Percentiles rank a stretch among this genome's conserved stretches.
Evolutionary conservation across 2,113 vertebrate species (phyloP).

Genomic region (Microcebus jonahi): DNA sequence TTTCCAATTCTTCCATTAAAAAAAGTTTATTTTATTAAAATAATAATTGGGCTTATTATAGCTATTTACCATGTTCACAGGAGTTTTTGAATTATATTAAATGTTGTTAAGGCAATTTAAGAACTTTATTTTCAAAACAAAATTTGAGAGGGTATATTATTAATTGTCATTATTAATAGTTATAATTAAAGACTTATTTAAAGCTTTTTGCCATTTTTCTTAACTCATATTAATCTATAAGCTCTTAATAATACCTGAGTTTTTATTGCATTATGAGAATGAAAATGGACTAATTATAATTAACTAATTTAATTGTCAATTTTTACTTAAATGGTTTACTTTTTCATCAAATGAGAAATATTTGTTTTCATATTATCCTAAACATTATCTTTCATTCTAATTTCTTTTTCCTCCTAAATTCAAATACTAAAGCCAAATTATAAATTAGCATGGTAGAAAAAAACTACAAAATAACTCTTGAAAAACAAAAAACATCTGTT

Average conservation of each 20-base stretch:
- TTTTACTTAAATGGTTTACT: conserved; percentile 12
- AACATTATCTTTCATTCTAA: not conserved
- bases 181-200: conserved; percentile 49
- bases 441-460: not conserved
- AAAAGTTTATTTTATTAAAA: conserved; percentile 54
- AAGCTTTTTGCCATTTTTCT: not conserved
- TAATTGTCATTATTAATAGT: conserved; percentile 31
- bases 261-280: conserved; percentile 13
- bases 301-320: not conserved
- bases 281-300: not conserved
- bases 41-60: conserved; percentile 30
- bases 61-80: conserved; percentile 2
- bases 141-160: not conserved
- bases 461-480: not conserved
- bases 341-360: not conserved
- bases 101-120: conserved; percentile 55
- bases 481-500: not conserved
- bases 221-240: not conserved
- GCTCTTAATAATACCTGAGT: not conserved
- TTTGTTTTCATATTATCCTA: not conserved
- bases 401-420: not conserved
- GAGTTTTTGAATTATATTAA: conserved; percentile 44
- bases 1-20: not conserved
- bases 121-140: conserved; percentile 55
- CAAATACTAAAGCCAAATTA: not conserved